Base-by-base conservation (phyloP, 2,888 invertebrate genomes). In the Drosophila eohydei region DNA sequence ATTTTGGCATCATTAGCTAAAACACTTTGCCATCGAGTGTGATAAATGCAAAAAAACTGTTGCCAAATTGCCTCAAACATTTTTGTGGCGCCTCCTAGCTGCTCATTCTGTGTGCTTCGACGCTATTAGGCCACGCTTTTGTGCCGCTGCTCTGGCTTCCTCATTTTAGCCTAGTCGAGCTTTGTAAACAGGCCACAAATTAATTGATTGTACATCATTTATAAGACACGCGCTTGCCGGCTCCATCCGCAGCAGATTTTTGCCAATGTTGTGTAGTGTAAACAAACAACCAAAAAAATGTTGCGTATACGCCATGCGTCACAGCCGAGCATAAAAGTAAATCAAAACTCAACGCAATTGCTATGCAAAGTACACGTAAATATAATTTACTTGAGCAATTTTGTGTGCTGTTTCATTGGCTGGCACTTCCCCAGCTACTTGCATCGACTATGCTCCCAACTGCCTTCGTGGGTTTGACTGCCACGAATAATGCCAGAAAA, bases 131-230 rank as follows among this genome's bases (percentile, higher is more conserved):
- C 36, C 12, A 4, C 46, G 43, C 36, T 8, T 36, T 51, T 51
- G 52, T 38, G 6, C 12, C 11, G 12, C 21, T 12, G 1, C 9
- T 4, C 38, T 28, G 38, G 28, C 51, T 26, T 21, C 3, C 51
- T 40, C 50, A 21, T 36, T 46, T 48, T 12, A 16, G 55, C 61
- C 67, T 75, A 74, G 74, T 74, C 62, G 32, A 54, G 72, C 84
- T 83, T 57, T 69, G 89, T 66, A 88, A 88, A 83, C 78, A 83
- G 72, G 75, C 87, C 87, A 57, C 81, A 83, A 83, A 86, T 83
- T 83, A 83, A 83, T 86, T 83, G 89, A 83, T 83, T 86, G 84
- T 86, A 81, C 75, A 83, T 88, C 89, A 83, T 83, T 83, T 86
- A 89, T 88, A 88, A 83, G 81, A 73, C 89, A 78, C 78, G 78